These are phyloP conservation scores for Salvelinus sp. DNA, from an alignment of 2,113 vertebrate species.

Conservation along the genomic window DNA sequence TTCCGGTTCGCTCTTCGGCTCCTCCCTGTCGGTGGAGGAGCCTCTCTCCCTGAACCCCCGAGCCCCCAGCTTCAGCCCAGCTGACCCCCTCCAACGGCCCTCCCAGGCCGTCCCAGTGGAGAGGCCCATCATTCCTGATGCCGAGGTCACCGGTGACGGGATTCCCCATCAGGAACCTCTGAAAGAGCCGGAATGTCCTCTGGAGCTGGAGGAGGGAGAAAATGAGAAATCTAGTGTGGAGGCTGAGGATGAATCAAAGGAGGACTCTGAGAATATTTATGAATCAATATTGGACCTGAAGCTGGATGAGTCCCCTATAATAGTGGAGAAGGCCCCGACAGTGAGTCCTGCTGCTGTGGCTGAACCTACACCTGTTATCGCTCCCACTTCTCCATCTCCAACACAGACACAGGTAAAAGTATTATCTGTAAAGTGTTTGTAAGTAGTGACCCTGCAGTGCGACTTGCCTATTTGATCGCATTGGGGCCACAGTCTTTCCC, in stretches of 20 bases:
- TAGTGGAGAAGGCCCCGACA: constrained; percentile 9
- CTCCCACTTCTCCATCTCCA: background rate
- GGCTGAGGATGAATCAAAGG: constrained; percentile 5
- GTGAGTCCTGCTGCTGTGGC: background rate
- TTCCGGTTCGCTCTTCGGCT: background rate
- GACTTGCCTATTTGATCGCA: too few relatives aligned
- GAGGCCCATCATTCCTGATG: constrained; percentile 27
- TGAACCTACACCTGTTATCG: background rate
- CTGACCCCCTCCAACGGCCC: constrained; percentile 44
- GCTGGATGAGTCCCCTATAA: constrained; percentile 52
- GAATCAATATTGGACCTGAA: constrained; percentile 71
- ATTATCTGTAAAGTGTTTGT: too few relatives aligned
- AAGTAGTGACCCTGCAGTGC: too few relatives aligned
- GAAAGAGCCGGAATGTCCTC: constrained; percentile 27
- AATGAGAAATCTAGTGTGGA: constrained; percentile 39
- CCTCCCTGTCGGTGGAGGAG: constrained; percentile 29
- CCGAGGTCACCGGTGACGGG: background rate
- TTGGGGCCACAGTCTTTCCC: background rate
- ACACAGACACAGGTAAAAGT: background rate
- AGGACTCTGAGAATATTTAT: constrained; percentile 75
- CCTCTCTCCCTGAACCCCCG: constrained; percentile 30
- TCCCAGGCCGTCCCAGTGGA: constrained; percentile 61
- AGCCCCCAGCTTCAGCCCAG: constrained; percentile 62
- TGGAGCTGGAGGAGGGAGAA: constrained; percentile 23
- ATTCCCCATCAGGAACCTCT: background rate